A percentile compares a stretch with the other conserved stretches of the same genome.
phyloP scores from a whole-genome alignment of 2,113 vertebrate genomes.

The Pedetes capensis region DNA sequence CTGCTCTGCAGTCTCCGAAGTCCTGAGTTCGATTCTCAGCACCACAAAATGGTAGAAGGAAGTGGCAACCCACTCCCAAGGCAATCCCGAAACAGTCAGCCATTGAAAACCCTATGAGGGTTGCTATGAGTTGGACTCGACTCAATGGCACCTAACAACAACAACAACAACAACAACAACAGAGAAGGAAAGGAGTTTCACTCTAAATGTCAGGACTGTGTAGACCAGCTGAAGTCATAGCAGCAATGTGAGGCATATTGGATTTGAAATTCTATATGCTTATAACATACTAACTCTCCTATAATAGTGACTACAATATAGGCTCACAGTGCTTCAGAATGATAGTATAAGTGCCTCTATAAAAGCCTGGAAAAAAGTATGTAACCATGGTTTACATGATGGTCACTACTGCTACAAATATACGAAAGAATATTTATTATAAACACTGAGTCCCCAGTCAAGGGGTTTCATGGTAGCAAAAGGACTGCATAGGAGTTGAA shows the following conservation, averaged over 20 bases:
- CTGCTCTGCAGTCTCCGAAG: too few species aligned
- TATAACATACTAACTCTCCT: neutral
- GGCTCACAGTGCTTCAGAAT: slow-evolving; percentile 5
- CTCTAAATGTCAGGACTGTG: neutral
- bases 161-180: too few species aligned
- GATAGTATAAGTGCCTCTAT: neutral
- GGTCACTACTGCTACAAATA: neutral
- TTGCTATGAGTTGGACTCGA: too few species aligned
- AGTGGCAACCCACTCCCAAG: too few species aligned
- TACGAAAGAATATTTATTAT: neutral
- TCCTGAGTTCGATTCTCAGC: too few species aligned
- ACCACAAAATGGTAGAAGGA: too few species aligned
- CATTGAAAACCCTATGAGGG: too few species aligned
- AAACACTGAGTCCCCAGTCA: neutral
- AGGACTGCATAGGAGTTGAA: neutral
- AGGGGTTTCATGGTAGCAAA: neutral
- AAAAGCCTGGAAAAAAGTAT: slow-evolving; percentile 32
- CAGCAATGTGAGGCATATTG: neutral
- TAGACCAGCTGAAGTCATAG: neutral
- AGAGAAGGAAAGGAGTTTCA: neutral
- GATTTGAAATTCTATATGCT: neutral
- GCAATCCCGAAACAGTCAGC: too few species aligned
- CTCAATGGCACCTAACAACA: too few species aligned
- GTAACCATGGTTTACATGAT: neutral
- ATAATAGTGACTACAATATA: neutral